Evolutionary conservation across 37 sponge, comb jelly and placozoan genomes (phyloP), one percentile per base, ranked within the genome.

Genomic region (Diacarnus erythraeanus): DNA sequence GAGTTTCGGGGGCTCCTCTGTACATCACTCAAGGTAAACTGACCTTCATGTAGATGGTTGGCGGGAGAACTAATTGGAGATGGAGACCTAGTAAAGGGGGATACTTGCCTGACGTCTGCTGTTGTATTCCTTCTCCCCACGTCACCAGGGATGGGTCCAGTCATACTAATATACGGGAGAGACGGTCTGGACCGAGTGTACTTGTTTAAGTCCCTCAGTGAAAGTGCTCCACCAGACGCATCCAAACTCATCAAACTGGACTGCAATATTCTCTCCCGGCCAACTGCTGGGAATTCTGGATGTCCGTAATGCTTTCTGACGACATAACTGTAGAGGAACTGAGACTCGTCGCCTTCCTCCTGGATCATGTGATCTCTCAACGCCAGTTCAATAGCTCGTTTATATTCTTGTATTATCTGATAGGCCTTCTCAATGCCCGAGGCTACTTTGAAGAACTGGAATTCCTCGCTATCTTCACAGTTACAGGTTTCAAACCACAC

Each of bases 401-500:
- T 88, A 10, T 82, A 56, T 15, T 83, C 79, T 22, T 70, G 72
- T 2, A 64, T 57, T 22, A 82, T 81, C 59, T 43, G 57, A 31
- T 77, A 51, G 1, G 84, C 84, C 12, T 18, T 71, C 39, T 77
- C 83, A 22, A 77, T 83, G 38, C 89, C 89, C 1, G 89, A 82
- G 0, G 79, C 64, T 10, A 88, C 79, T 1, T 41, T 36, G 37
- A 77, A 72, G 68, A 83, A 88, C 29, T 12, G 22, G 75, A 88
- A 79, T 30, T 81, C 61, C n/a, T 81, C 77, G 0, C 37, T 43
- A 3, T 63, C 56, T 0, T 61, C n/a, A 47, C 77, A 76, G n/a
- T 57, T 15, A 73, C 89, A 88, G 0, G 81, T 83, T 56, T 92
- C 92, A 71, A 87, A 83, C 92, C 92, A 92, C 35, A 92, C 29